Percentiles rank a stretch among this genome's conserved stretches.
phyloP scores from a whole-genome alignment of 2,888 invertebrate genomes.

The Tribolium freemani region DNA sequence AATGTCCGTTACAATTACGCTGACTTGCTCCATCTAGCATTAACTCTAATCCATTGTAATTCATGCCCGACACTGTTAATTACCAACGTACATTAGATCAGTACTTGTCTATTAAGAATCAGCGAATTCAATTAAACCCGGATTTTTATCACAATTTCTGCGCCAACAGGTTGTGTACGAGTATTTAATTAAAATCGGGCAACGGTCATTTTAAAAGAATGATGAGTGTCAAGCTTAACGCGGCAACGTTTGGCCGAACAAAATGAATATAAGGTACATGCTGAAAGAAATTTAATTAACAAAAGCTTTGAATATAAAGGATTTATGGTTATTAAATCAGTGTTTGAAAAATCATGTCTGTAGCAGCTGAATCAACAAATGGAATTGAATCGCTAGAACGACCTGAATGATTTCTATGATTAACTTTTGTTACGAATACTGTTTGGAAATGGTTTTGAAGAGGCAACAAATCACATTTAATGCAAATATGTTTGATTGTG shows the following conservation, averaged over 20 bases:
- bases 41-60: conserved; percentile 1
- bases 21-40: background rate
- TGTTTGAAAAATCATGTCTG: background rate
- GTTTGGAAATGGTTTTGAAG: background rate
- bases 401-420: background rate
- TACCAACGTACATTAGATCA: background rate
- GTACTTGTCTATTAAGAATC: background rate
- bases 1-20: conserved; percentile 1
- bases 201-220: background rate
- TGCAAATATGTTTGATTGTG: background rate
- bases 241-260: background rate
- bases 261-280: background rate
- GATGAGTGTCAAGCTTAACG: background rate
- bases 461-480: background rate
- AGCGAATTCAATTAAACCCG: background rate
- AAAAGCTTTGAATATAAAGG: background rate
- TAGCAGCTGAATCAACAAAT: conserved; percentile 8
- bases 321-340: conserved; percentile 11
- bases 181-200: background rate
- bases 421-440: background rate
- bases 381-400: background rate
- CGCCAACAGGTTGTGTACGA: background rate
- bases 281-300: conserved; percentile 2
- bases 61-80: conserved; percentile 7
- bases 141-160: background rate